phyloP scores from a whole-genome alignment of 2,888 invertebrate species.

The Aspidiotus rigidus region DNA sequence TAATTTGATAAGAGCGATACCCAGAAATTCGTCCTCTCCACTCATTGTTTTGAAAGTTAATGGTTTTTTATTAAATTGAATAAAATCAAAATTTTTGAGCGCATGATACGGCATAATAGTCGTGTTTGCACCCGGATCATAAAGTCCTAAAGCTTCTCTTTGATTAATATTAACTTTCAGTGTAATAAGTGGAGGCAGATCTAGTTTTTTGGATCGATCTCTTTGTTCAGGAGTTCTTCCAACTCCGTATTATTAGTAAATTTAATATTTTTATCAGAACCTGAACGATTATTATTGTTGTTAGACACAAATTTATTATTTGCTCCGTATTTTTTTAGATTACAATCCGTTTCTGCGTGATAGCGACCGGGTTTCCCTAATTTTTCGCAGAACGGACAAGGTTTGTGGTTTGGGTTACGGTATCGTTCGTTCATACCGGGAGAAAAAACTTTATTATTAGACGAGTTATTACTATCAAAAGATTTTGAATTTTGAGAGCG shows the following conservation, averaged over 20 bases:
- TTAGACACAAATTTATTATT: background rate
- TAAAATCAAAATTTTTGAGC: background rate
- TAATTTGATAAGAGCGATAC: background rate
- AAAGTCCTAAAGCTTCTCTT: background rate
- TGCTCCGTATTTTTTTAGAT: background rate
- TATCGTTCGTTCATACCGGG: background rate
- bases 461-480: background rate
- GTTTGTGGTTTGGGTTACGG: background rate
- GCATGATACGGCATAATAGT: background rate
- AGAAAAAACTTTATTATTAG: no score
- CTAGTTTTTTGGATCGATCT: slow-evolving; percentile 13
- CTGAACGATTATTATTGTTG: background rate
- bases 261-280: slow-evolving; percentile 7
- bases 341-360: no score
- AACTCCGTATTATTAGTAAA: slow-evolving; percentile 5
- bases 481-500: background rate
- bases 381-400: background rate
- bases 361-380: slow-evolving; percentile 3
- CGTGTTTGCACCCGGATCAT: slow-evolving; percentile 6
- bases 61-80: background rate
- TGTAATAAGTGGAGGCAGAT: no score
- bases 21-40: slow-evolving; percentile 10
- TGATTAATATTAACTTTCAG: background rate
- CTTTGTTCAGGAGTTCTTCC: background rate
- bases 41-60: slow-evolving; percentile 6